Evolutionary conservation across 2,888 invertebrate species (phyloP).

Genomic region (Drosophila melanosoma): DNA sequence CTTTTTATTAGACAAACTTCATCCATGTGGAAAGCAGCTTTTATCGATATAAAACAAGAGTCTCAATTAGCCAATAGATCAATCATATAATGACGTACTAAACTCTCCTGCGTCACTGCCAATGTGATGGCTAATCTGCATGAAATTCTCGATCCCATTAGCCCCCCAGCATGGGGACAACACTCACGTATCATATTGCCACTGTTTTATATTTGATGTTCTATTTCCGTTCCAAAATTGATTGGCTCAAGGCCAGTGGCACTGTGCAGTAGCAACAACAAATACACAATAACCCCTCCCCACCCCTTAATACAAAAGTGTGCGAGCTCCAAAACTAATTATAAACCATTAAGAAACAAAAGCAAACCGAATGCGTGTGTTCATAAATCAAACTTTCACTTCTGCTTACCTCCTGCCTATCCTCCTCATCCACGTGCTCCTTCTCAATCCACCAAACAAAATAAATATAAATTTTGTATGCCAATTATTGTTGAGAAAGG

Average conservation of each 20-base stretch:
- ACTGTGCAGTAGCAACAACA: conserved; percentile 24
- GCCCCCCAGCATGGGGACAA: conserved; percentile 63
- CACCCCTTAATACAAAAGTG: conserved; percentile 34
- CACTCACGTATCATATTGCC: conserved; percentile 23
- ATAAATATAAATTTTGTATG: conserved; percentile 41
- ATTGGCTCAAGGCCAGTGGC: conserved; percentile 67
- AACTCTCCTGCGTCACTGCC: conserved; percentile 43
- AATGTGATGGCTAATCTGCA: conserved; percentile 11
- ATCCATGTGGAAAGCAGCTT: conserved; percentile 12
- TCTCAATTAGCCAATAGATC: conserved; percentile 43
- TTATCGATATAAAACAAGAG: conserved; percentile 7
- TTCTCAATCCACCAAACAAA: neutral
- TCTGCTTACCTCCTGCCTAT: conserved; percentile 20
- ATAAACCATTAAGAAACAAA: conserved; percentile 58
- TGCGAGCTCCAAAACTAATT: conserved; percentile 64
- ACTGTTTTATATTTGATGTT: conserved; percentile 17
- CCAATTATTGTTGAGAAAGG: conserved; percentile 43
- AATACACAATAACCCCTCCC: conserved; percentile 41
- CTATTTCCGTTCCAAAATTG: conserved; percentile 77
- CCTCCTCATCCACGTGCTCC: neutral
- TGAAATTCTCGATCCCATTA: conserved; percentile 55
- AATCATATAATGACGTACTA: conserved; percentile 40
- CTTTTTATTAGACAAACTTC: conserved; percentile 1
- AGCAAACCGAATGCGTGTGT: conserved; percentile 46
- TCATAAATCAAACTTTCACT: conserved; percentile 81